These are phyloP conservation scores for Harlomillsia oculata DNA, from an alignment of 1,140 invertebrate species.

Conservation along the genomic window DNA sequence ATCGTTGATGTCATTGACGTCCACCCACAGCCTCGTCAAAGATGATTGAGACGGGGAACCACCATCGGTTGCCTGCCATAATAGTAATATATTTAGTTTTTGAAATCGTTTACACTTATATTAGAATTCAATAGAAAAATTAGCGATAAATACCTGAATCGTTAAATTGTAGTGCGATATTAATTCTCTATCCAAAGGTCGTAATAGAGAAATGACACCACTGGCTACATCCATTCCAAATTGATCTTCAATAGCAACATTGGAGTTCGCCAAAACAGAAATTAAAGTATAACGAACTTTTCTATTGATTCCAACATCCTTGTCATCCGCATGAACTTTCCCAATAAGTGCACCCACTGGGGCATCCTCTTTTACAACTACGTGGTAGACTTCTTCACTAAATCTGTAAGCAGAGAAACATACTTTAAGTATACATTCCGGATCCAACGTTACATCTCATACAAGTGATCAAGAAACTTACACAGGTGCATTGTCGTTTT, in stretches of 20 bases:
- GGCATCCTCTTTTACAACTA: conserved; percentile 71
- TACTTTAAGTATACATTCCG: neutral
- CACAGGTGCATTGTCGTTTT: conserved; percentile 76
- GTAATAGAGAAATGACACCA: conserved; percentile 72
- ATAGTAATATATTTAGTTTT: neutral
- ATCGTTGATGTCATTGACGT: conserved; percentile 75
- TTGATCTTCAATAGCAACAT: conserved; percentile 61
- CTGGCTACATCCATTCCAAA: conserved; percentile 65
- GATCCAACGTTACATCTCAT: neutral
- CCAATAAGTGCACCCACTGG: conserved; percentile 25
- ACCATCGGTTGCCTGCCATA: conserved; percentile 55
- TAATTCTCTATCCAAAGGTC: conserved; percentile 74
- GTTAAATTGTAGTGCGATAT: conserved; percentile 72
- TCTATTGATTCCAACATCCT: conserved; percentile 74
- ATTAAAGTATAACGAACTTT: conserved; percentile 67
- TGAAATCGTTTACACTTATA: too few relatives aligned
- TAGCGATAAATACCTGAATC: conserved; percentile 48
- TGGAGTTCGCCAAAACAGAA: conserved; percentile 48
- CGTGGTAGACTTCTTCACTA: conserved; percentile 52
- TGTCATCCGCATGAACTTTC: conserved; percentile 66
- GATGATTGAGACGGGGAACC: conserved; percentile 58
- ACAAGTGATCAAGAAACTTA: conserved; percentile 46
- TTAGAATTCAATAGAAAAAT: too few relatives aligned
- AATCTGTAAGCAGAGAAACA: conserved; percentile 17
- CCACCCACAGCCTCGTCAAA: conserved; percentile 49